Conservation (phyloP, 1,140 invertebrate genomes). For the Pissodes strobi region DNA sequence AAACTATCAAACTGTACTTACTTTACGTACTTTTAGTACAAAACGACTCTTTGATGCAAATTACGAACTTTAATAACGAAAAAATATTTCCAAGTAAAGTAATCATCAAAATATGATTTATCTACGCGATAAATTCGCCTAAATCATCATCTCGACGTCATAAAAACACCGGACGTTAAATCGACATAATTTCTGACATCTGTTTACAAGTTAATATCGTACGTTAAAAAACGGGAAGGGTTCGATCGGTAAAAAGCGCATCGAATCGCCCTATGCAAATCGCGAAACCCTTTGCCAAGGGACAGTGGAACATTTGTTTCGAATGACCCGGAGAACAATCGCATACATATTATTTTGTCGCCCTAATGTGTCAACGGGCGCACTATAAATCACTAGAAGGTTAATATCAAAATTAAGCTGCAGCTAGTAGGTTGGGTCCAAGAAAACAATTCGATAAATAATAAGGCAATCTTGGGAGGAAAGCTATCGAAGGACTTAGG, state of each 20-base stretch:
- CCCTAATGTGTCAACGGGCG: neutral
- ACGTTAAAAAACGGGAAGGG: slow-evolving; percentile 22
- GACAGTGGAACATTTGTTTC: slow-evolving; percentile 39
- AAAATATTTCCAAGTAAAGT: neutral
- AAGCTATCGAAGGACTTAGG: too few relatives aligned
- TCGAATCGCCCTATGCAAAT: slow-evolving; percentile 45
- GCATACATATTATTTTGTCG: neutral
- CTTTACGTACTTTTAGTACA: too few relatives aligned
- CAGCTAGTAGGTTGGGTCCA: too few relatives aligned
- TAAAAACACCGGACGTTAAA: slow-evolving; percentile 30
- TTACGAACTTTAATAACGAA: neutral
- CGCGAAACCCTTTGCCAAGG: slow-evolving; percentile 32
- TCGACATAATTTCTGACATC: slow-evolving; percentile 48
- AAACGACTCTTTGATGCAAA: too few relatives aligned
- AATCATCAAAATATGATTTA: slow-evolving; percentile 7
- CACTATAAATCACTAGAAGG: slow-evolving; percentile 2
- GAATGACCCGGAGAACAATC: slow-evolving; percentile 36
- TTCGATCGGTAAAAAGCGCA: slow-evolving; percentile 42
- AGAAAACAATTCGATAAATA: too few relatives aligned
- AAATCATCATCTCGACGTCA: neutral
- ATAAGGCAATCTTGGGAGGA: too few relatives aligned
- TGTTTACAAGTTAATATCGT: slow-evolving; percentile 50
- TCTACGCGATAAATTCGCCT: neutral
- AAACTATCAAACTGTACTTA: too few relatives aligned
- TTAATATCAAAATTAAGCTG: too few relatives aligned